A percentile compares a stretch with the other conserved stretches of the same genome.
These are phyloP conservation scores for Dynastes grantii DNA, from an alignment of 2,888 invertebrate species.

Conservation along the genomic window DNA sequence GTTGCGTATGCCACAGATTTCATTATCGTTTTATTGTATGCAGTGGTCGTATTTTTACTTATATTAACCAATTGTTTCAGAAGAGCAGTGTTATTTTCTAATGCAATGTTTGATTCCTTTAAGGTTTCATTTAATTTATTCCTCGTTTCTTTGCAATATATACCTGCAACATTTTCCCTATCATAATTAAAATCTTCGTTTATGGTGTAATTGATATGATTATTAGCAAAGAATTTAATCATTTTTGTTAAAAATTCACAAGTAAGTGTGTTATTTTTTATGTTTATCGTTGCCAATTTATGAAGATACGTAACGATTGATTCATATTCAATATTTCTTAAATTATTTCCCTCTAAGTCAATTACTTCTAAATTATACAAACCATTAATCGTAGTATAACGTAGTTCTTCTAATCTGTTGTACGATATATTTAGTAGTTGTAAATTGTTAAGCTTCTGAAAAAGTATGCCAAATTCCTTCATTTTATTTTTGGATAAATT, in stretches of 20 bases:
- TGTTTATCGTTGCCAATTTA: slow-evolving; percentile 63
- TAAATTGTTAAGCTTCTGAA: slow-evolving; percentile 60
- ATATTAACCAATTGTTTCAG: slow-evolving; percentile 55
- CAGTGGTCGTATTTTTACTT: slow-evolving; percentile 47
- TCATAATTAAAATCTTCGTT: slow-evolving; percentile 62
- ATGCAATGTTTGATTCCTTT: slow-evolving; percentile 44
- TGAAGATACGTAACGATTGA: slow-evolving; percentile 63
- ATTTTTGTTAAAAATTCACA: slow-evolving; percentile 64
- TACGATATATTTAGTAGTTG: slow-evolving; percentile 64
- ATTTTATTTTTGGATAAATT: slow-evolving; percentile 64
- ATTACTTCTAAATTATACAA: slow-evolving; percentile 62
- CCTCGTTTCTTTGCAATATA: slow-evolving; percentile 62
- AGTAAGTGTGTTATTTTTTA: slow-evolving; percentile 64
- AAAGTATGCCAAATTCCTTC: slow-evolving; percentile 55
- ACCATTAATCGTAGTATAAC: slow-evolving; percentile 60
- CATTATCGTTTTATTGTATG: slow-evolving; percentile 21
- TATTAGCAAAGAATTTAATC: slow-evolving; percentile 63
- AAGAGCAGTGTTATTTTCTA: slow-evolving; percentile 53
- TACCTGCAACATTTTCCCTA: slow-evolving; percentile 66
- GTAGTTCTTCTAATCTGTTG: slow-evolving; percentile 62
- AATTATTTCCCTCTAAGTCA: slow-evolving; percentile 64
- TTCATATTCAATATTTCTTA: slow-evolving; percentile 64
- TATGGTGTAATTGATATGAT: slow-evolving; percentile 62
- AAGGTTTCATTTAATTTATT: slow-evolving; percentile 52
- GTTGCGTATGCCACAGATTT: slow-evolving; percentile 49